Evolutionary conservation across 2,888 invertebrate species (phyloP).

Genomic region (Pseudeuparius sepicola): DNA sequence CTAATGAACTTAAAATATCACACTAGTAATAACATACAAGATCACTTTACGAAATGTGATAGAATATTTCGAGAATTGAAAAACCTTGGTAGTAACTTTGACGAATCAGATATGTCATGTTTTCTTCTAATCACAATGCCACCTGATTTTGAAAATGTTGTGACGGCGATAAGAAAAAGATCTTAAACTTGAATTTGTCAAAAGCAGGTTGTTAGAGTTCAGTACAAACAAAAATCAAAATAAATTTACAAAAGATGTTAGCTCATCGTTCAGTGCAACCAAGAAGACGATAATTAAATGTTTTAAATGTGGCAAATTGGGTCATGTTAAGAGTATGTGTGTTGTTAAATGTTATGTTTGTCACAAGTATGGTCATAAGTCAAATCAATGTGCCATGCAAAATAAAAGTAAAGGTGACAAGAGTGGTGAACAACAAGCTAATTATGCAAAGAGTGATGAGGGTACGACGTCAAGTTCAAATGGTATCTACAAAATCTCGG

Average conservation of each 20-base stretch:
- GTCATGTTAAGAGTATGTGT: slow-evolving; percentile 16
- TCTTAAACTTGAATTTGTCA: slow-evolving; percentile 14
- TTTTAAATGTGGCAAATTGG: slow-evolving; percentile 18
- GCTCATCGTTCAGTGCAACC: slow-evolving; percentile 4
- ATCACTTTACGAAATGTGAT: slow-evolving; percentile 18
- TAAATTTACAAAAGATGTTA: neutral
- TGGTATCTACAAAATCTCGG: too few relatives aligned
- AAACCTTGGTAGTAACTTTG: too few relatives aligned
- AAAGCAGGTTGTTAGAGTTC: slow-evolving; percentile 17
- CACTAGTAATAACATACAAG: too few relatives aligned
- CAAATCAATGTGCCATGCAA: too few relatives aligned
- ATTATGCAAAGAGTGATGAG: slow-evolving; percentile 10
- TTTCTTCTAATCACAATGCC: slow-evolving; percentile 20
- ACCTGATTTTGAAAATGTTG: slow-evolving; percentile 18
- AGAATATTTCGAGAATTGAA: slow-evolving; percentile 20
- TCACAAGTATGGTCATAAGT: slow-evolving; percentile 10
- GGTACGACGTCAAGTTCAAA: neutral
- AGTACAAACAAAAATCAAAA: slow-evolving; percentile 10
- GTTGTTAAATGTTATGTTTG: slow-evolving; percentile 17
- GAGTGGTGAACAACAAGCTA: slow-evolving; percentile 10
- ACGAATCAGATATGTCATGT: too few relatives aligned
- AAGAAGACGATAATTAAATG: slow-evolving; percentile 12
- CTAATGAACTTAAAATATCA: too few relatives aligned
- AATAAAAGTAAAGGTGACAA: too few relatives aligned
- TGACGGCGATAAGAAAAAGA: slow-evolving; percentile 19